Evolutionary conservation across 2,797 vertebrate species (phyloP).

Genomic region (Diglossa cyanea): DNA sequence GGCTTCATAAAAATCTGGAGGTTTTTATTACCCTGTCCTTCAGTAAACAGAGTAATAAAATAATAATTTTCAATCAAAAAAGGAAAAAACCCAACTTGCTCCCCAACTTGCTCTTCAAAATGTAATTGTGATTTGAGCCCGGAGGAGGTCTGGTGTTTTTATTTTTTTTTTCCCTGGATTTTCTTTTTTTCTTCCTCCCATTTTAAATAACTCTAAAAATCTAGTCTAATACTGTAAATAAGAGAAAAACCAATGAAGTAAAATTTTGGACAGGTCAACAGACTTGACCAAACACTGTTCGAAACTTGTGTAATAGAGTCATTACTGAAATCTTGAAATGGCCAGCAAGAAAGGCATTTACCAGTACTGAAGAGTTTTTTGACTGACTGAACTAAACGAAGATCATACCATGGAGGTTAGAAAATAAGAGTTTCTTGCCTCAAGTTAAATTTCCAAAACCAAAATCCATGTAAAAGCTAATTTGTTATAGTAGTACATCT

Average conservation of each 20-base stretch:
- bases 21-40: background rate
- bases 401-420: background rate
- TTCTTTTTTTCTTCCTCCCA: background rate
- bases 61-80: background rate
- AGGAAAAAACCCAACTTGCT: rapidly evolving
- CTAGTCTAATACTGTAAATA: background rate
- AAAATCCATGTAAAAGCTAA: background rate
- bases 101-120: background rate
- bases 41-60: background rate
- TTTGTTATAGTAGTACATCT: background rate
- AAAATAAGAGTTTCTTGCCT: background rate
- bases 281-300: background rate
- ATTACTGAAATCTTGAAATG: background rate
- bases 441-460: background rate
- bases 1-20: background rate
- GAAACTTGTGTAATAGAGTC: background rate
- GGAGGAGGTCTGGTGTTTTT: background rate
- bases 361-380: background rate
- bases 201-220: background rate
- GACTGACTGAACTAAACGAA: background rate
- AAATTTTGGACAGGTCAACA: background rate
- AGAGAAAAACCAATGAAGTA: background rate
- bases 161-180: rapidly evolving
- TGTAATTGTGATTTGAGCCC: background rate
- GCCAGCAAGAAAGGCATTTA: background rate